Evolutionary conservation across 2,888 invertebrate genomes (phyloP), one percentile per base, ranked within the genome.

Genomic region (Hemistola chrysoprasaria): DNA sequence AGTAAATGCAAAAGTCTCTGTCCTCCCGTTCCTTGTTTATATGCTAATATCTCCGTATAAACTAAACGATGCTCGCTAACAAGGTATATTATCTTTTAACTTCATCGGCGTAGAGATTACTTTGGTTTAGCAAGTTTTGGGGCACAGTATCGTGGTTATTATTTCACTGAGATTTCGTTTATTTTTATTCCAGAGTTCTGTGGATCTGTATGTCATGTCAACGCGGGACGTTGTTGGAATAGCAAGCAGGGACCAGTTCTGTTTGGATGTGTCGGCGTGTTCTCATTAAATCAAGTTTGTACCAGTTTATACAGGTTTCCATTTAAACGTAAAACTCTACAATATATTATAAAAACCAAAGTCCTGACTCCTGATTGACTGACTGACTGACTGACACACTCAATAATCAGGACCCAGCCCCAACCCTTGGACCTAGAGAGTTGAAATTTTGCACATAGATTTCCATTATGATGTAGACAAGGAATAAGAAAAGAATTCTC

Each of bases 31-130:
- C 35, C 56, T 59, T 59, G 59, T 59, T 59, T 59, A 55, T 59
- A 59, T 59, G 59, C 59, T 56, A 59, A 59, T 59, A 43, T 41
- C 40, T 35, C 39, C 30, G 46, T 48, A 52, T 45, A 51, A 49
- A 51, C 46, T 44, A 47, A 54, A 53, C 46, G 32, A 41, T 31
- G 38, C 22, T 22, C 27, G 6, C 11, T 20, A 11, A 1, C 10
- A 26, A 7, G 26, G 26, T 1, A 36, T 11, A 38, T 45, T 35
- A 8, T 27, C 8, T 35, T 25, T 32, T 47, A 36, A 10, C 0
- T 4, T 2, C 8, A 10, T n/a, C 0, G 3, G 0, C 3, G 20
- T 45, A 47, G 24, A 34, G 50, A 23, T 35, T 41, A 24, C 16
- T 34, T 39, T 50, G 3, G 31, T 8, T 10, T 22, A 31, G 1